Conservation (phyloP, 1,140 invertebrate species). For the Caerostris darwini region DNA sequence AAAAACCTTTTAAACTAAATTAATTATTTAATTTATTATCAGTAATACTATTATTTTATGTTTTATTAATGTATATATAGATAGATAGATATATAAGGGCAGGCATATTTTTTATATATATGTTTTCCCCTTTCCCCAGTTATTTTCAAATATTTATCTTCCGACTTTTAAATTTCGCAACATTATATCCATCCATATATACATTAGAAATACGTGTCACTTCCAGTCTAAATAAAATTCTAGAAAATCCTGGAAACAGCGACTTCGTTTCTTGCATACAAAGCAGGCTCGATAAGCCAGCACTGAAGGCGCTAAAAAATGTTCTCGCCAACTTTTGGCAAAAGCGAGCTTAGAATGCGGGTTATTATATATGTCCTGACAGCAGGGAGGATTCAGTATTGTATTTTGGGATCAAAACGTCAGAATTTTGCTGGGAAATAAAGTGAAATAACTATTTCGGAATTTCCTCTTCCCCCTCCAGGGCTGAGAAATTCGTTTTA, state of each 20-base stretch:
- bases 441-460: conserved; percentile 55
- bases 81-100: no score
- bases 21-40: no score
- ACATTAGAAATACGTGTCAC: conserved; percentile 58
- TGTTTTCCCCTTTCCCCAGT: no score
- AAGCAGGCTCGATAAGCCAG: conserved; percentile 53
- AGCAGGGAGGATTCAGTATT: conserved; percentile 57
- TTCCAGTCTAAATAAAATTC: conserved; percentile 65
- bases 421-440: conserved; percentile 32
- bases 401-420: conserved; percentile 74
- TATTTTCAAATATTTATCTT: no score
- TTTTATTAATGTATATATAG: no score
- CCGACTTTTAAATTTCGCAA: no score
- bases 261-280: conserved; percentile 49
- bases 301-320: conserved; percentile 11
- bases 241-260: not conserved
- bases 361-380: conserved; percentile 77
- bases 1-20: no score
- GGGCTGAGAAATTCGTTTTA: conserved; percentile 27
- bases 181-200: not conserved
- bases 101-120: no score
- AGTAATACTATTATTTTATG: no score
- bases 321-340: conserved; percentile 47
- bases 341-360: conserved; percentile 40
- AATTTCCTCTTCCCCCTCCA: not conserved